Evolutionary conservation across 2,797 vertebrate genomes (phyloP).

Genomic region (Distichodus sexfasciatus): DNA sequence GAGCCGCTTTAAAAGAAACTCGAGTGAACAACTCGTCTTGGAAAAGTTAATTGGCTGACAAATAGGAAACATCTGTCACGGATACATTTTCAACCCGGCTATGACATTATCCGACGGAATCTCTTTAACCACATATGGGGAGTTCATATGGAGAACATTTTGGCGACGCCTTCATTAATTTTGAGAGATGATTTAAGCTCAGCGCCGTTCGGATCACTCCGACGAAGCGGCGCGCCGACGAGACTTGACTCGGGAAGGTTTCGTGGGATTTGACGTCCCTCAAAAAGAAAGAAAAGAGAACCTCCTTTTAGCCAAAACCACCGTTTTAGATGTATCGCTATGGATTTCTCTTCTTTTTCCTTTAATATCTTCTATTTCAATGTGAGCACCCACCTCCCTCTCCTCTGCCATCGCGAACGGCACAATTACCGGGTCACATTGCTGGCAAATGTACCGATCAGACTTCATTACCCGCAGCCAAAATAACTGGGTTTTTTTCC

Average conservation of each 20-base stretch:
- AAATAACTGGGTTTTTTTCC: too few species aligned
- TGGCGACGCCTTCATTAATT: slow-evolving; percentile 24
- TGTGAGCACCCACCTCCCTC: slow-evolving; percentile 72
- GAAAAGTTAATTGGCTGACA: slow-evolving; percentile 20
- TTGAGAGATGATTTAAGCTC: slow-evolving; percentile 10
- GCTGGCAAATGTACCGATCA: too few species aligned
- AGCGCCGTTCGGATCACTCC: too few species aligned
- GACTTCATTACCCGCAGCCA: too few species aligned
- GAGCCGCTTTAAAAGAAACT: not conserved
- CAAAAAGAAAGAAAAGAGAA: not conserved
- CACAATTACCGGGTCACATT: slow-evolving; percentile 90
- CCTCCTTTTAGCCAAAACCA: slow-evolving; percentile 91
- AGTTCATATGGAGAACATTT: slow-evolving; percentile 16
- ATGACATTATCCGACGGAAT: slow-evolving; percentile 10
- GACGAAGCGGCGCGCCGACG: not conserved
- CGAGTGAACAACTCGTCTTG: not conserved
- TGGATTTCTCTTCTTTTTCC: slow-evolving; percentile 65
- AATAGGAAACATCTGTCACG: slow-evolving; percentile 28
- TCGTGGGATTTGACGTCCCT: not conserved
- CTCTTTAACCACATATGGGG: slow-evolving; percentile 28
- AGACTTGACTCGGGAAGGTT: not conserved
- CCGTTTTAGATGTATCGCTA: slow-evolving; percentile 59
- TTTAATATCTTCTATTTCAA: slow-evolving; percentile 77
- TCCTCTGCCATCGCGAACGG: slow-evolving; percentile 77
- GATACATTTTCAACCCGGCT: not conserved